phyloP scores from a whole-genome alignment of 1,140 invertebrate species.

The Drosophila tsacasi region DNA sequence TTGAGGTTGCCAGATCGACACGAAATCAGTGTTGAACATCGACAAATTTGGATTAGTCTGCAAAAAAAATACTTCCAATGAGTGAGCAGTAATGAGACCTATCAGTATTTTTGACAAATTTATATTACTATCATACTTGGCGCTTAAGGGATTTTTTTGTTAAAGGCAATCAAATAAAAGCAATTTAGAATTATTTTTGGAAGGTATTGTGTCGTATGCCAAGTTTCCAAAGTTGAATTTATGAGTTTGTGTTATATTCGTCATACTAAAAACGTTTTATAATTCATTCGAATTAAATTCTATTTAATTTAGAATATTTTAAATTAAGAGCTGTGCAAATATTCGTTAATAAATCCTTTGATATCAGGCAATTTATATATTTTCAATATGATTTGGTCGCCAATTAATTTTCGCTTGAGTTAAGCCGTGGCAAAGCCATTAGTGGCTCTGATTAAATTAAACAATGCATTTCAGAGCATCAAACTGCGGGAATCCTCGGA shows the following conservation, averaged over 20 bases:
- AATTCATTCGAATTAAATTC: not conserved
- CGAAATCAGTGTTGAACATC: not conserved
- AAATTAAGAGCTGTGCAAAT: slow-evolving; percentile 5
- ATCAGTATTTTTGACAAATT: too few relatives aligned
- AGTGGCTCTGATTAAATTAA: slow-evolving; percentile 42
- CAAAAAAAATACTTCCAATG: not conserved
- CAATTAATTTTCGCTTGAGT: slow-evolving; percentile 17
- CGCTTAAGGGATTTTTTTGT: too few relatives aligned
- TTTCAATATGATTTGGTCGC: slow-evolving; percentile 6
- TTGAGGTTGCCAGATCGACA: too few relatives aligned
- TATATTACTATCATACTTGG: too few relatives aligned
- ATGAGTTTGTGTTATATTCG: not conserved
- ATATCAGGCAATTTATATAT: slow-evolving; percentile 3
- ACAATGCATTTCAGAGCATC: slow-evolving; percentile 35
- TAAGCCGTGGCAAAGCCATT: slow-evolving; percentile 10
- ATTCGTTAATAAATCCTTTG: slow-evolving; percentile 4
- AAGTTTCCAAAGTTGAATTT: not conserved
- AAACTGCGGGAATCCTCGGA: slow-evolving; percentile 14
- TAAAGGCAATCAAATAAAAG: too few relatives aligned
- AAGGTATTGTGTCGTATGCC: too few relatives aligned
- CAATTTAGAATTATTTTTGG: too few relatives aligned
- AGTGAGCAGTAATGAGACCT: not conserved
- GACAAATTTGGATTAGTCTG: not conserved
- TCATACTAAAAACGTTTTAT: not conserved
- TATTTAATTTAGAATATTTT: not conserved